Evolutionary conservation across 2,113 vertebrate genomes (phyloP).

Genomic region (Atractosteus spatula): DNA sequence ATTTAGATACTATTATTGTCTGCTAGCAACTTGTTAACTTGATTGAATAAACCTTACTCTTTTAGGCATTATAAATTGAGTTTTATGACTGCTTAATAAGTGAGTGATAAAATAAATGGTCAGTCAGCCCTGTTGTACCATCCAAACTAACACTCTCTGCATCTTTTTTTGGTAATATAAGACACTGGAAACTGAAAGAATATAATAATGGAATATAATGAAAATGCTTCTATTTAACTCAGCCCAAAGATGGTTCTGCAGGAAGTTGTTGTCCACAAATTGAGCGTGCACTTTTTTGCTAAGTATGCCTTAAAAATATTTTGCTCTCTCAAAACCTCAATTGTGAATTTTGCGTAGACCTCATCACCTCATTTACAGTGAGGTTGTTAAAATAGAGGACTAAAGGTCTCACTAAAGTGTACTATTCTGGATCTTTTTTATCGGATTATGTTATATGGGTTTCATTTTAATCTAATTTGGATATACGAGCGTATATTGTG

Average conservation of each 20-base stretch:
- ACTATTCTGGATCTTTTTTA: constrained; percentile 56
- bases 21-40: no score
- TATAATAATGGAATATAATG: not conserved
- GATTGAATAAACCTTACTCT: no score
- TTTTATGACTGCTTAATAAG: not conserved
- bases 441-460: constrained; percentile 43
- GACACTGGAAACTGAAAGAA: not conserved
- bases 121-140: not conserved
- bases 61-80: no score
- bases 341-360: no score
- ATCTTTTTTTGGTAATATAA: not conserved
- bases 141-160: not conserved
- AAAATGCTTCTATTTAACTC: no score
- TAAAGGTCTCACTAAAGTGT: constrained; percentile 39
- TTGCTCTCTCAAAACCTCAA: no score
- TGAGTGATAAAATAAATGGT: not conserved
- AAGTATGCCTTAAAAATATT: no score
- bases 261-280: not conserved
- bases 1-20: no score
- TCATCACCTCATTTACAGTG: no score
- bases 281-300: not conserved
- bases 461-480: constrained; percentile 61
- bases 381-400: no score
- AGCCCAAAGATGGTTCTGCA: no score
- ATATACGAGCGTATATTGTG: constrained; percentile 41